phyloP scores from a whole-genome alignment of 2,888 invertebrate genomes.

The Drosophila trichaetosa region DNA sequence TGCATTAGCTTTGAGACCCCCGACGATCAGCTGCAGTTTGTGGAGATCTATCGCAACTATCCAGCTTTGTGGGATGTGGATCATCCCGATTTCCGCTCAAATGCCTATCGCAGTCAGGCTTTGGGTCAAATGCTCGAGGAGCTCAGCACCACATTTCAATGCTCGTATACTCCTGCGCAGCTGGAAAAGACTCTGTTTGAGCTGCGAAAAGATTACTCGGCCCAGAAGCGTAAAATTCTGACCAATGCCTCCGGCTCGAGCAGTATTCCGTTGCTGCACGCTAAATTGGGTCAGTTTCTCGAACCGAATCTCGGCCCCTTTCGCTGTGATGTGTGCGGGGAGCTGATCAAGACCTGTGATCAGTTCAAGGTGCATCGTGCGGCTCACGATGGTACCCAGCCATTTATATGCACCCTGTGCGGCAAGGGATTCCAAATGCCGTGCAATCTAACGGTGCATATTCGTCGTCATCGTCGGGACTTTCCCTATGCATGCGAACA shows the following conservation, averaged over 20 bases:
- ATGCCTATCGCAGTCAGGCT: constrained; percentile 74
- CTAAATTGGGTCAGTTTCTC: constrained; percentile 69
- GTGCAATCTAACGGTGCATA: constrained; percentile 79
- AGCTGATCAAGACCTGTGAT: constrained; percentile 78
- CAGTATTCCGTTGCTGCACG: constrained; percentile 62
- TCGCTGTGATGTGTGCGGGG: constrained; percentile 69
- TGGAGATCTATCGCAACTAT: constrained; percentile 78
- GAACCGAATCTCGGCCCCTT: constrained; percentile 77
- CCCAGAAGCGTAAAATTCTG: constrained; percentile 71
- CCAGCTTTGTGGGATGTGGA: constrained; percentile 79
- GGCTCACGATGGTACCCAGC: constrained; percentile 75
- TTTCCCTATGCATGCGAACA: constrained; percentile 80
- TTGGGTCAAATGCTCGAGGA: constrained; percentile 75
- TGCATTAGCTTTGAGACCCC: constrained; percentile 57
- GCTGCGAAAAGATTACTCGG: constrained; percentile 73
- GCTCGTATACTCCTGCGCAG: constrained; percentile 57
- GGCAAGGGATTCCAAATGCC: constrained; percentile 80
- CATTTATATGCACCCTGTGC: constrained; percentile 79
- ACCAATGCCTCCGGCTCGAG: constrained; percentile 36
- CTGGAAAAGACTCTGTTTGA: constrained; percentile 77
- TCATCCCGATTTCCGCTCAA: constrained; percentile 81
- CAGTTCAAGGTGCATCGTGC: constrained; percentile 80
- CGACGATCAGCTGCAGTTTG: constrained; percentile 74
- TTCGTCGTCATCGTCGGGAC: constrained; percentile 75
- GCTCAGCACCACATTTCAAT: constrained; percentile 62